Evolutionary conservation across 2,797 vertebrate species (phyloP).

Genomic region (Mallotus villosus): DNA sequence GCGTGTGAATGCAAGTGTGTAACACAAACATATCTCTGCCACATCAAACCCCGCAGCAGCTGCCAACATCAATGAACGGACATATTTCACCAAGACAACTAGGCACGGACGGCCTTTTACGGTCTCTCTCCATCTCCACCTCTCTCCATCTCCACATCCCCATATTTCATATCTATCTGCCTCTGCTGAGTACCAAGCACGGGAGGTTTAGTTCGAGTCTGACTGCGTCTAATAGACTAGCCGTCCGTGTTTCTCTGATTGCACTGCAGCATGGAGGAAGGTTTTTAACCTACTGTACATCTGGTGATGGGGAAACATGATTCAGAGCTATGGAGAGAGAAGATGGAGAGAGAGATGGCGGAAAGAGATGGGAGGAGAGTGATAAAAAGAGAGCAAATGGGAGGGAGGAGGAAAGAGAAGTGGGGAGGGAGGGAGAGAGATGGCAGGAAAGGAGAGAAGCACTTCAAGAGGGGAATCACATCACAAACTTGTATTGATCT

Average conservation of each 20-base stretch:
- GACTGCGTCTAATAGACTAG: not conserved
- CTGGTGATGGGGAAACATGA: not conserved
- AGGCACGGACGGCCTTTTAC: constrained; percentile 5
- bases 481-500: constrained; percentile 64
- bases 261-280: not conserved
- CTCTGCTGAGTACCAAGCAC: not conserved
- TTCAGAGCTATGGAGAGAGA: not conserved
- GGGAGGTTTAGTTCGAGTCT: not conserved
- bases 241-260: not conserved
- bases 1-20: constrained; percentile 19
- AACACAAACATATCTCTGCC: constrained; percentile 54
- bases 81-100: constrained; percentile 43
- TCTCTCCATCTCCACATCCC: constrained; percentile 1
- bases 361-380: not conserved
- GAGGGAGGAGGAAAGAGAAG: not conserved
- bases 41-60: constrained; percentile 56
- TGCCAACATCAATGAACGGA: constrained; percentile 61
- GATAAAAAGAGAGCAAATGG: not conserved
- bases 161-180: not conserved
- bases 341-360: not conserved
- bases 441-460: constrained; percentile 9
- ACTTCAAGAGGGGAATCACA: constrained; percentile 60
- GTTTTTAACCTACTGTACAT: not conserved
- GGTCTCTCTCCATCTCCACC: constrained; percentile 5
- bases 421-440: not conserved